Base-by-base conservation (phyloP, 2,888 invertebrate genomes). In the Vesta saturnalis region DNA sequence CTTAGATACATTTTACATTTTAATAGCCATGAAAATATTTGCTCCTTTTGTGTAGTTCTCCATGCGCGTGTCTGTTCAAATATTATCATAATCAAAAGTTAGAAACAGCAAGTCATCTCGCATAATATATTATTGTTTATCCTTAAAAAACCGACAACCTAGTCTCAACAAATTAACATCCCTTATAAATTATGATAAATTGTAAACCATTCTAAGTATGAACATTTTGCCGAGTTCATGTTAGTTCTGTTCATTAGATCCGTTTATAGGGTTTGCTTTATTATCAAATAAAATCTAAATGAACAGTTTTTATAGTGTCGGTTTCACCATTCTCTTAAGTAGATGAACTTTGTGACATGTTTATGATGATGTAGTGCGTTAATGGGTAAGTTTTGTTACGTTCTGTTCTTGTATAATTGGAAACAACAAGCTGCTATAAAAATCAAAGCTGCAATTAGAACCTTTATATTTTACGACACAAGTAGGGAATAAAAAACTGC, bases 111-210 rank as follows among this genome's bases (percentile, higher is more conserved):
- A n/a, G n/a, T n/a, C n/a, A n/a, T n/a, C n/a, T n/a, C n/a, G n/a
- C n/a, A n/a, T n/a, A n/a, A n/a, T n/a, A n/a, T n/a, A n/a, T n/a
- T n/a, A n/a, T n/a, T n/a, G n/a, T n/a, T n/a, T n/a, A n/a, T n/a
- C n/a, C n/a, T n/a, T n/a, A n/a, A n/a, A n/a, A n/a, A n/a, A n/a
- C n/a, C n/a, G n/a, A n/a, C n/a, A n/a, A n/a, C n/a, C n/a, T n/a
- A n/a, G n/a, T n/a, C n/a, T n/a, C n/a, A n/a, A n/a, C n/a, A 8
- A 23, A 5, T 23, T 8, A 5, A 23, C 3, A 6, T 47, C 16
- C 15, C 49, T 30, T 57, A n/a, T 61, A 61, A 67, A 67, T 63
- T 67, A 59, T 62, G 62, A 63, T 63, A 60, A 64, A 59, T 64
- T 60, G 56, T 60, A 54, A n/a, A 55, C 56, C 39, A 21, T 35